A percentile compares a stretch with the other conserved stretches of the same genome.
phyloP scores from a whole-genome alignment of 2,888 invertebrate species.

The Pollenia griseotomentosa region DNA sequence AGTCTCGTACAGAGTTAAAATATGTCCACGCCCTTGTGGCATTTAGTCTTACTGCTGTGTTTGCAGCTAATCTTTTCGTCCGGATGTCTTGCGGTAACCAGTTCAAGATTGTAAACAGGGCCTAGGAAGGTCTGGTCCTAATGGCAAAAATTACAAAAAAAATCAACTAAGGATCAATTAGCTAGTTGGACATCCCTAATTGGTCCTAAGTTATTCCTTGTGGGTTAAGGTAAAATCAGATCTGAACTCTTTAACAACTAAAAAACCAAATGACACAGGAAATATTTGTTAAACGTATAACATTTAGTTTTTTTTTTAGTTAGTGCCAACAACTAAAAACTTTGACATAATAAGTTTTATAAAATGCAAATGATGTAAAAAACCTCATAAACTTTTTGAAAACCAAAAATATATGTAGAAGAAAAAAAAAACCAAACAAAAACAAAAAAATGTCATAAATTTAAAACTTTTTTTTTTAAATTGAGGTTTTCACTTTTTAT shows the following conservation, averaged over 20 bases:
- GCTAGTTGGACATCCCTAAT: too few relatives aligned
- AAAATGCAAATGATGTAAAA: constrained; percentile 53
- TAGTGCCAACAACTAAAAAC: constrained; percentile 47
- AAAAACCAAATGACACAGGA: constrained; percentile 53
- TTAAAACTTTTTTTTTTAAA: constrained; percentile 21
- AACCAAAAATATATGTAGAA: constrained; percentile 21
- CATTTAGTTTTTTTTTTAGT: constrained; percentile 1
- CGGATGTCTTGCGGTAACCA: too few relatives aligned
- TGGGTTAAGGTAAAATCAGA: constrained; percentile 10
- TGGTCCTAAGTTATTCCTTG: not conserved
- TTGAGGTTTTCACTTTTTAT: constrained; percentile 54
- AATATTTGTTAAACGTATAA: constrained; percentile 51
- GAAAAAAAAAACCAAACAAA: constrained; percentile 3
- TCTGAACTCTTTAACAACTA: constrained; percentile 30
- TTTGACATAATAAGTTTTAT: constrained; percentile 33
- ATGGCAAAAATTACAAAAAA: too few relatives aligned
- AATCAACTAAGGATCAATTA: too few relatives aligned
- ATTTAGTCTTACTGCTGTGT: too few relatives aligned
- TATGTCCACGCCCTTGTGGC: too few relatives aligned
- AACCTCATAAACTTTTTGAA: constrained; percentile 59
- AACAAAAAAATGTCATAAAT: constrained; percentile 41
- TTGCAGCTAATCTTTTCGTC: too few relatives aligned
- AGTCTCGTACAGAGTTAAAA: too few relatives aligned
- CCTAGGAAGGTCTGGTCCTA: too few relatives aligned
- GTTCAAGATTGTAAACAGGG: too few relatives aligned